Evolutionary conservation across 2,888 invertebrate species (phyloP).

Genomic region (Pterostichus madidus): DNA sequence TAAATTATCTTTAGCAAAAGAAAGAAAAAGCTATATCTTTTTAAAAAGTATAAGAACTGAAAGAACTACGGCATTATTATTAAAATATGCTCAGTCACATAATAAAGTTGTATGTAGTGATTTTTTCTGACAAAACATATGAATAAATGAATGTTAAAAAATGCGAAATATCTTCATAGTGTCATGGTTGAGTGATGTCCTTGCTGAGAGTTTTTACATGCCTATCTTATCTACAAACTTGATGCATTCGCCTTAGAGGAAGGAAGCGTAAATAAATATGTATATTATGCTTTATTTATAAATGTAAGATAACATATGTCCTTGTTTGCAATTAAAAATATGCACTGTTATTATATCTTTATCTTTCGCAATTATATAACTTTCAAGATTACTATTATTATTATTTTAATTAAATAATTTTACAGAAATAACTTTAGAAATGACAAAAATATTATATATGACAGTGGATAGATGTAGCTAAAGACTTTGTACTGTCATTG

Average conservation of each 20-base stretch:
- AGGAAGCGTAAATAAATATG: slow-evolving; percentile 17
- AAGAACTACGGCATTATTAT: no score
- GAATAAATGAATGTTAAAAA: slow-evolving; percentile 20
- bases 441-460: no score
- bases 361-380: slow-evolving; percentile 1
- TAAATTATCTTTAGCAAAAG: no score
- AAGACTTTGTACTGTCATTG: no score
- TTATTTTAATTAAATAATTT: no score
- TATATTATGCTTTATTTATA: slow-evolving; percentile 33
- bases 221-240: no score
- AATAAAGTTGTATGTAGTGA: slow-evolving; percentile 13
- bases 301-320: slow-evolving; percentile 13
- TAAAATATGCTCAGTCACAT: no score
- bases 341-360: slow-evolving; percentile 1
- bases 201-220: not conserved
- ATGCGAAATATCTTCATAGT: not conserved
- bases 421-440: no score
- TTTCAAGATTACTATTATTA: slow-evolving; percentile 7
- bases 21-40: no score
- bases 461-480: no score
- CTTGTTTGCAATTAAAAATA: not conserved
- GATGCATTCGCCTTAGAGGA: not conserved
- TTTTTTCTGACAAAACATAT: slow-evolving; percentile 20
- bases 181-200: slow-evolving; percentile 4
- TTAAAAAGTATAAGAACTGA: no score